Evolutionary conservation across 2,797 vertebrate genomes (phyloP), one percentile per base, ranked within the genome.

Genomic region (Falco berigora): DNA sequence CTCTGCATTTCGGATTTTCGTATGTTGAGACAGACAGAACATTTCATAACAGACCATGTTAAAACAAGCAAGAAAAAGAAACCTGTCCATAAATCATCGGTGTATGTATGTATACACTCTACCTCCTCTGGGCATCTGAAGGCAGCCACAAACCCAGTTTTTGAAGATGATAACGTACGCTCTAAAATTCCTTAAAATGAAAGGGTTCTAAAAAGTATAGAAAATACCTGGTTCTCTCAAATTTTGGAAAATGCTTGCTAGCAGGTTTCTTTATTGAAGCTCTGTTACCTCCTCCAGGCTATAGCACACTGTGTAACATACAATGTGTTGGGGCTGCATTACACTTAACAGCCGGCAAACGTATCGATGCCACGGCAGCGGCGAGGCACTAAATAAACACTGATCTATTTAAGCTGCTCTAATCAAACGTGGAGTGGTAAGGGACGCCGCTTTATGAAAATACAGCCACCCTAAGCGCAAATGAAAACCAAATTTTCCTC

Each of bases 231-330:
- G 9, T 17, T 77, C 50, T 64, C 3, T 2, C 46, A 19, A 6
- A 22, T 64, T 79, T 8, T 6, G 40, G 63, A 52, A 82, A 87
- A 42, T 10, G 36, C 28, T 21, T 6, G 34, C 10, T n/a, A n/a
- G 83, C 3, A 56, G 64, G 36, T 58, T 44, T 64, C 44, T 38
- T 20, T 12, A 36, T 32, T 40, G 7, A 59, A 56, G 74, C 25
- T 56, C 53, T 20, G 49, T 17, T 38, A 59, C 30, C 2, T 49
- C 32, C 80, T 59, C 38, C 14, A 28, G 53, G 1, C 32, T 47
- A 8, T 0, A 19, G 5, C 49, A 12, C 3, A 2, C 14, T 21
- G 17, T 8, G 1, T 22, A 42, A 27, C 28, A 30, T 0, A 13
- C 14, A 3, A 4, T 2, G 12, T 27, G 55, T 0, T 38, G 62